Percentiles rank a stretch among this genome's conserved stretches.
phyloP scores from a whole-genome alignment of 2,888 invertebrate species.

The Deilephila porcellus region DNA sequence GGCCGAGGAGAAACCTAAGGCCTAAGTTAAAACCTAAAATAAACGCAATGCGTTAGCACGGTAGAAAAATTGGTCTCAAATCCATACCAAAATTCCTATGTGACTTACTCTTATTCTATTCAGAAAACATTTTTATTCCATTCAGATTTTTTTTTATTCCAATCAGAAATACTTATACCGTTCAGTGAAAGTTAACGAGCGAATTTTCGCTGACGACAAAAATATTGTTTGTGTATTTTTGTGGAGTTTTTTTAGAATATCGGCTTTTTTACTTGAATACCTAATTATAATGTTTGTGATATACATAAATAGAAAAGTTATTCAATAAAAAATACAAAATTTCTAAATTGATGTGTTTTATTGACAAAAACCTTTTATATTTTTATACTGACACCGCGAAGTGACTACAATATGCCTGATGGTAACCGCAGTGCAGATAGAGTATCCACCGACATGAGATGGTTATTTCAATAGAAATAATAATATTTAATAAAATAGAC shows the following conservation, averaged over 20 bases:
- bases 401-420: too few species aligned
- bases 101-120: slow-evolving; percentile 1
- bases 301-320: slow-evolving; percentile 75
- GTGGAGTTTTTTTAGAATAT: slow-evolving; percentile 70
- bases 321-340: slow-evolving; percentile 82
- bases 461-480: too few species aligned
- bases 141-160: slow-evolving; percentile 2
- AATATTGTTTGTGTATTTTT: slow-evolving; percentile 32
- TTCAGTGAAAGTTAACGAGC: slow-evolving; percentile 6
- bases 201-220: slow-evolving; percentile 14
- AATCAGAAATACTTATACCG: neutral
- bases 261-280: slow-evolving; percentile 79
- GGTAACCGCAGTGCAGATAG: too few species aligned
- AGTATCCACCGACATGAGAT: too few species aligned
- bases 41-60: slow-evolving; percentile 15
- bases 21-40: slow-evolving; percentile 22
- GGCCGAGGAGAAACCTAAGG: slow-evolving; percentile 65
- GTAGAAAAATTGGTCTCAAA: slow-evolving; percentile 27
- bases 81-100: slow-evolving; percentile 18
- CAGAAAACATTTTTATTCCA: neutral
- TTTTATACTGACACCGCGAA: too few species aligned
- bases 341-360: slow-evolving; percentile 60
- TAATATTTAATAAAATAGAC: too few species aligned
- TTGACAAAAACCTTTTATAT: neutral
- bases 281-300: slow-evolving; percentile 79